A percentile compares a stretch with the other conserved stretches of the same genome.
Evolutionary conservation across 64 coral and sea anemone genomes (phyloP).

Genomic region (Montipora cactus): DNA sequence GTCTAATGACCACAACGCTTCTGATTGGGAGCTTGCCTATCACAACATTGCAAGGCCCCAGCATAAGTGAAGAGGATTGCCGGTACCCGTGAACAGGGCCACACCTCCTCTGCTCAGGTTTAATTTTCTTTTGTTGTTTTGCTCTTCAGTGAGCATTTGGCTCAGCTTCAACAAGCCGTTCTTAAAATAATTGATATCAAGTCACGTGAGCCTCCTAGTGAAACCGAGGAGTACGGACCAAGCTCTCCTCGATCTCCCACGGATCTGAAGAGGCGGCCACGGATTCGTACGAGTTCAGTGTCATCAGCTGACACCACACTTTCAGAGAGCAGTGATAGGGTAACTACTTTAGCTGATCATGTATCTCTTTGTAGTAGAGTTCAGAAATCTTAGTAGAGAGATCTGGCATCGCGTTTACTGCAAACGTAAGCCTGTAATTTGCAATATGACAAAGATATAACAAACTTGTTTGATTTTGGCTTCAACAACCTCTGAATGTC

Average conservation of each 20-base stretch:
- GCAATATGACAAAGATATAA: no score
- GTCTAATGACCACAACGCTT: no score
- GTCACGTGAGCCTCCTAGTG: conserved; percentile 63
- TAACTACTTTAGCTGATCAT: background rate
- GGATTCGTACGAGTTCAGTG: conserved; percentile 59
- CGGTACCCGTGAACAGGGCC: no score
- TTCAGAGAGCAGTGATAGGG: conserved; percentile 48
- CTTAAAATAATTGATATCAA: conserved; percentile 84
- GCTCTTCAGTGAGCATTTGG: conserved; percentile 70
- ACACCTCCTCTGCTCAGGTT: background rate
- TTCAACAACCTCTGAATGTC: no score
- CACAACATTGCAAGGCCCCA: no score
- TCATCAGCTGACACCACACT: conserved; percentile 68
- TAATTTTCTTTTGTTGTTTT: background rate
- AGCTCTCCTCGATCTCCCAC: conserved; percentile 49
- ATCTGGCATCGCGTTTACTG: no score
- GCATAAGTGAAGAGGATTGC: no score
- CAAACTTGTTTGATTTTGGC: no score
- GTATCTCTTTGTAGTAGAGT: no score
- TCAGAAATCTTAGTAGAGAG: no score
- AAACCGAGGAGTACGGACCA: conserved; percentile 52
- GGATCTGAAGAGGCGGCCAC: conserved; percentile 24
- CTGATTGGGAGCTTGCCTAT: no score
- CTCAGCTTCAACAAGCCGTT: conserved; percentile 82
- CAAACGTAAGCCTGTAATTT: no score